Conservation (phyloP, 2,888 invertebrate genomes). For the Troides aeacus region DNA sequence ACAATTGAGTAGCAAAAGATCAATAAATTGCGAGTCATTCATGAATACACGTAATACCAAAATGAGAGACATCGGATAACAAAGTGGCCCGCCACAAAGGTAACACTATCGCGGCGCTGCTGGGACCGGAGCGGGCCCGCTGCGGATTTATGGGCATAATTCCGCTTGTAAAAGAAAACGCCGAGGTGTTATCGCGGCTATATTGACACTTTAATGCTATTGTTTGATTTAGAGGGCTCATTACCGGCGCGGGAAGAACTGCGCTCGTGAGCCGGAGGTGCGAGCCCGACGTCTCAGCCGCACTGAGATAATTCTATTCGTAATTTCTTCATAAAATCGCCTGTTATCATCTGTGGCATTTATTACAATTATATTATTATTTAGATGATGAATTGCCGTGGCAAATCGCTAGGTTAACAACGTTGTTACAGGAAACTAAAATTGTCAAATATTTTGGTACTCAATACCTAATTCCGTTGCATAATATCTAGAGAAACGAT, state of each 20-base stretch:
- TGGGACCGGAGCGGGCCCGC: constrained; percentile 53
- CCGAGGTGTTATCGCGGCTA: constrained; percentile 73
- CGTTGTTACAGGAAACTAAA: background rate
- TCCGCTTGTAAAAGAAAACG: constrained; percentile 74
- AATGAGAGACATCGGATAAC: constrained; percentile 32
- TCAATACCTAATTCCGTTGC: too few relatives aligned
- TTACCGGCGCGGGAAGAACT: constrained; percentile 69
- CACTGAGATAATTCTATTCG: constrained; percentile 46
- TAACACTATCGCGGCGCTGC: constrained; percentile 43
- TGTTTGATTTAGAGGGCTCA: constrained; percentile 79
- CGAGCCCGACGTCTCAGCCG: constrained; percentile 47
- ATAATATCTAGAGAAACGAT: too few relatives aligned
- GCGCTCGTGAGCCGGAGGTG: constrained; percentile 62
- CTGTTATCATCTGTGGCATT: constrained; percentile 28
- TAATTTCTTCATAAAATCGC: constrained; percentile 50
- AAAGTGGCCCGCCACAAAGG: constrained; percentile 33
- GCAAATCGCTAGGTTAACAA: constrained; percentile 19
- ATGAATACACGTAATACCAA: constrained; percentile 25
- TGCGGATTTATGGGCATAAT: constrained; percentile 74
- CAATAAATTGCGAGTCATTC: constrained; percentile 2
- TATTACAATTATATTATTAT: constrained; percentile 28
- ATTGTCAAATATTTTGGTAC: background rate
- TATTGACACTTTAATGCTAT: constrained; percentile 80
- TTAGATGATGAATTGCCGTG: constrained; percentile 21
- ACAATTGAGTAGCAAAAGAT: background rate